Evolutionary conservation across 2,113 vertebrate genomes (phyloP).

Genomic region (Pteronura brasiliensis): DNA sequence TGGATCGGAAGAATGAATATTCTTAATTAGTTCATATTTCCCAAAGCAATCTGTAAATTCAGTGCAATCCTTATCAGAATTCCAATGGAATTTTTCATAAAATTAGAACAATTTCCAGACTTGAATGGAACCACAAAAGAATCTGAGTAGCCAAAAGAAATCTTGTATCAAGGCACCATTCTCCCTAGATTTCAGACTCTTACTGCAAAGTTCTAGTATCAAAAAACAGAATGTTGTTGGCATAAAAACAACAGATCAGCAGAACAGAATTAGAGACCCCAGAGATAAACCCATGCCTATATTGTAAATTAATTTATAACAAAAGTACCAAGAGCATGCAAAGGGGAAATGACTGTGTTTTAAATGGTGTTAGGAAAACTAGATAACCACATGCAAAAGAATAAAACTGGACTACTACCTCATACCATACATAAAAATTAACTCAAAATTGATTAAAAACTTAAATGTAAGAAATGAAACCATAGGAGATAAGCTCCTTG

Average conservation of each 20-base stretch:
- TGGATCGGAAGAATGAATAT: neutral
- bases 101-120: neutral
- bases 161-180: neutral
- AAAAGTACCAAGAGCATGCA: neutral
- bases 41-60: neutral
- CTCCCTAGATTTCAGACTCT: neutral
- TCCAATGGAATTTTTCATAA: neutral
- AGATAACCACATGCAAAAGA: neutral
- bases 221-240: neutral
- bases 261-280: neutral
- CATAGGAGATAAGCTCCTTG: neutral
- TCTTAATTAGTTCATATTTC: neutral
- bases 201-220: neutral
- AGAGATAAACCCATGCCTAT: neutral
- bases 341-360: neutral
- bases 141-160: neutral
- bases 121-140: neutral
- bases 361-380: neutral
- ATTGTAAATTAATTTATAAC: neutral
- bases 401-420: neutral
- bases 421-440: neutral
- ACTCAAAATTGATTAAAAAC: neutral
- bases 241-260: neutral
- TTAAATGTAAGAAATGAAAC: neutral
- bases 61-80: neutral